A percentile compares a stretch with the other conserved stretches of the same genome.
phyloP scores from a whole-genome alignment of 2,113 vertebrate species.

The Rhynchopsitta pachyrhyncha region DNA sequence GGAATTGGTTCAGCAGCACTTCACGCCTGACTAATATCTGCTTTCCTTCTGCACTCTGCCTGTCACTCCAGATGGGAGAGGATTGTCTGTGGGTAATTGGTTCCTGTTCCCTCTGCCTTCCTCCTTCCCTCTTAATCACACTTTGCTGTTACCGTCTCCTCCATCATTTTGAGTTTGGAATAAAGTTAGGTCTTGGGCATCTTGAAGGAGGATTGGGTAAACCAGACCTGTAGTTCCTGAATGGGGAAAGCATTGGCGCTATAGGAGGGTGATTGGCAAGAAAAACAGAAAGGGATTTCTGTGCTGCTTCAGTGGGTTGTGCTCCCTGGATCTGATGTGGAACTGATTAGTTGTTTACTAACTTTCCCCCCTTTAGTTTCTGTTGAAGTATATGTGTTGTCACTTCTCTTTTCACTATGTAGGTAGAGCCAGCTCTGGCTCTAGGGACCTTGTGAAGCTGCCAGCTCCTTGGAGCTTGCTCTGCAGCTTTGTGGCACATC shows the following conservation, averaged over 20 bases:
- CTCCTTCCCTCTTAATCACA: constrained; percentile 30
- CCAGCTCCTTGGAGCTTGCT: not conserved
- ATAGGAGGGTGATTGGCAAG: not conserved
- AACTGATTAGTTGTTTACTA: not conserved
- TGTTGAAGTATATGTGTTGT: not conserved
- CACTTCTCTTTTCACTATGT: not conserved
- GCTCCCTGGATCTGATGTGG: rapidly evolving
- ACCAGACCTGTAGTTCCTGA: not conserved
- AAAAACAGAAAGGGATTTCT: not conserved
- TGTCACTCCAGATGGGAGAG: constrained; percentile 75
- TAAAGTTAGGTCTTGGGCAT: not conserved
- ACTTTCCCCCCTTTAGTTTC: not conserved
- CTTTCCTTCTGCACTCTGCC: constrained; percentile 62
- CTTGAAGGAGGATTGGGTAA: not conserved
- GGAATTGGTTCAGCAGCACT: constrained; percentile 27
- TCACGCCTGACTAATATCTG: constrained; percentile 42
- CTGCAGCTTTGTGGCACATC: not conserved
- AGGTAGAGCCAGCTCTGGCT: not conserved
- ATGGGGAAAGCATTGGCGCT: not conserved
- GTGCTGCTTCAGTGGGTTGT: not conserved
- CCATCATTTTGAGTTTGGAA: not conserved
- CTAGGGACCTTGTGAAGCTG: not conserved
- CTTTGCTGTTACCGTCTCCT: rapidly evolving
- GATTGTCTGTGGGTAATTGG: constrained; percentile 67
- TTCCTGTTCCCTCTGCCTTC: constrained; percentile 65